Evolutionary conservation across 1,140 invertebrate genomes (phyloP), one percentile per base, ranked within the genome.

Genomic region (Cotesia vestalis): DNA sequence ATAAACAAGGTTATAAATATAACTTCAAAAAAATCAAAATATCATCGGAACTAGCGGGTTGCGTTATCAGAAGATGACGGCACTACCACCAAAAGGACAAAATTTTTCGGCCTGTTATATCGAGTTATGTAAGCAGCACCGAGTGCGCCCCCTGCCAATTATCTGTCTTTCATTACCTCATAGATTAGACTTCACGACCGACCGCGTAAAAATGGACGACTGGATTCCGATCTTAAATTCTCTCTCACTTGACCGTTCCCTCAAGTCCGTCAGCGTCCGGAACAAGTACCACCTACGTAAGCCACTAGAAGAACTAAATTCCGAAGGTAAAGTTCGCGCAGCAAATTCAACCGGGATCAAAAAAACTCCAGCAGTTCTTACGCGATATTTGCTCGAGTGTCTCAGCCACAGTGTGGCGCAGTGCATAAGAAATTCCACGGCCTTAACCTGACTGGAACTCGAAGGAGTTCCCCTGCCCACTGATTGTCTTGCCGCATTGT

Each of bases 141-240:
- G 76, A 8, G 51, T 83, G 3, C 76, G 83, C 35, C 86, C 86
- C 0, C 53, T 87, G 20, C 84, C 85, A 1, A 76, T 86, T 8
- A 85, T 87, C 60, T 86, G 84, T 52, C 81, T 85, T 0, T 81
- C 78, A 0, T 36, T 87, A 34, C 86, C 86, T 0, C 77, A 84
- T 27, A 80, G 72, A n/a, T 20, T 92, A 64, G 90, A 92, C 72
- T 91, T 92, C 75, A 89, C 88, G 38, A 90, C 89, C 27, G 92
- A 93, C 79, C 87, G 91, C 27, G 88, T 93, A 14, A 92, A 91
- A 78, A 88, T 90, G 72, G 88, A 89, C 51, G 91, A 93, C 64
- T 93, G 92, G 91, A 85, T 84, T n/a, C 91, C 91, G 0, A 90
- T 92, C 8, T 76, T 93, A 35, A 90, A 90, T 71, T 90, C 92